Evolutionary conservation across 2,888 invertebrate species (phyloP).

Genomic region (Aporophyla nigra): DNA sequence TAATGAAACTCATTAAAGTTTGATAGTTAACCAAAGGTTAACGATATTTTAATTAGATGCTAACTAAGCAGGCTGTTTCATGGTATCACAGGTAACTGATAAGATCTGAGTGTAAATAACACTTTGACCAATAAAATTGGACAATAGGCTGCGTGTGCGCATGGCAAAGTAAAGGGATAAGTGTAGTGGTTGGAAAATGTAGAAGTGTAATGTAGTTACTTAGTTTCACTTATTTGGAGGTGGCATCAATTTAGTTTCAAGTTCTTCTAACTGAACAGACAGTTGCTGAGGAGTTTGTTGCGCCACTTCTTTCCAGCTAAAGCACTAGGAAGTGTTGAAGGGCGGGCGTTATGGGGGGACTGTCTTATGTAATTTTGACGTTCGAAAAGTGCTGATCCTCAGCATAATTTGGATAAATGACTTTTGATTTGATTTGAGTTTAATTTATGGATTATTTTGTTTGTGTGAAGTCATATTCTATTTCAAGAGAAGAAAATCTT

Average conservation of each 20-base stretch:
- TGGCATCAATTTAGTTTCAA: background rate
- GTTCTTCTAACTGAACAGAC: too few relatives aligned
- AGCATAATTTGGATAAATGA: too few relatives aligned
- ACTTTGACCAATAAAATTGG: constrained; percentile 42
- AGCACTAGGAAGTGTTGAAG: too few relatives aligned
- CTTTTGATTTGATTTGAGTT: too few relatives aligned
- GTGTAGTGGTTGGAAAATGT: background rate
- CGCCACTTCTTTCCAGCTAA: too few relatives aligned
- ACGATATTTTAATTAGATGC: constrained; percentile 63
- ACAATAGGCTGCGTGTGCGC: constrained; percentile 37
- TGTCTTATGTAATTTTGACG: too few relatives aligned
- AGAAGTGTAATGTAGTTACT: background rate
- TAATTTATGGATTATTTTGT: background rate
- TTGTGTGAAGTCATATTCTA: background rate
- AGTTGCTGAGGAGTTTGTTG: too few relatives aligned
- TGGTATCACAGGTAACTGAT: constrained; percentile 52
- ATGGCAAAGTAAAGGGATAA: constrained; percentile 16
- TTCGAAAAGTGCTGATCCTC: too few relatives aligned
- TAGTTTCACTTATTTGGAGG: constrained; percentile 7
- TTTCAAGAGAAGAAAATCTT: background rate
- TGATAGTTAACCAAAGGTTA: constrained; percentile 60
- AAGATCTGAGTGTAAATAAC: constrained; percentile 50
- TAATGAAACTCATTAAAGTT: constrained; percentile 49
- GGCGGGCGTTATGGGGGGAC: too few relatives aligned
- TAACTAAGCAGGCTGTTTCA: constrained; percentile 47